Base-by-base conservation (phyloP, 2,113 vertebrate genomes). In the Campylomormyrus numenius region DNA sequence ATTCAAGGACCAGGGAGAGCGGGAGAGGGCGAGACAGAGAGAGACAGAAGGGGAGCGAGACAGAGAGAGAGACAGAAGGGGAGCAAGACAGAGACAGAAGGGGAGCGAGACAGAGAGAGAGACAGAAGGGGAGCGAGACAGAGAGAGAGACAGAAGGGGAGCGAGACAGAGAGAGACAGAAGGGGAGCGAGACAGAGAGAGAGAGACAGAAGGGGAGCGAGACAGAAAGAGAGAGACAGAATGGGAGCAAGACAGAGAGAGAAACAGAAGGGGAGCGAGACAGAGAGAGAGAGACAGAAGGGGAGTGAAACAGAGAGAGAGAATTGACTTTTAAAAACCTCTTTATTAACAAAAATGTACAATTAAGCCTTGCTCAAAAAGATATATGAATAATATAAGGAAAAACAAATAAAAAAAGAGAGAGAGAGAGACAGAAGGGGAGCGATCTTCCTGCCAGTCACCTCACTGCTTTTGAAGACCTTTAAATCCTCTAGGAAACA, bases 401-500 rank as follows among this genome's bases (percentile, higher is more conserved):
- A 48, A 48, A 48, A 48, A 48, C 46, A 48, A 48, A 48, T 48
- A 1, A 48, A 48, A 48, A 48, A 8, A 89, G 48, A 89, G 7
- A 9, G 46, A 77, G 66, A 50, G 48, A 52, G 42, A 85, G 70
- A 46, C 0, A 7, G 13, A 74, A 6, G 49, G 84, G 15, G 53
- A 48, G 5, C 5, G 7, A 89, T 31, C n/a, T 85, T 50, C 50
- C 17, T 45, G 10, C 10, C 53, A 49, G 11, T 35, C 10, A 42
- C 80, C 42, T 46, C 62, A 19, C 56, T 87, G 56, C 89, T 35
- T 70, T 31, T 90, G 42, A 87, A 70, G 46, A 50, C 39, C 84
- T 90, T 74, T 74, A 87, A 87, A 90, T 90, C 87, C 39, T 24
- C 35, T 21, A 11, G 35, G 39, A 87, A 87, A 90, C 17, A 52